A percentile compares a stretch with the other conserved stretches of the same genome.
Conservation (phyloP, 2,888 invertebrate genomes). For the Drosophila affinis region DNA sequence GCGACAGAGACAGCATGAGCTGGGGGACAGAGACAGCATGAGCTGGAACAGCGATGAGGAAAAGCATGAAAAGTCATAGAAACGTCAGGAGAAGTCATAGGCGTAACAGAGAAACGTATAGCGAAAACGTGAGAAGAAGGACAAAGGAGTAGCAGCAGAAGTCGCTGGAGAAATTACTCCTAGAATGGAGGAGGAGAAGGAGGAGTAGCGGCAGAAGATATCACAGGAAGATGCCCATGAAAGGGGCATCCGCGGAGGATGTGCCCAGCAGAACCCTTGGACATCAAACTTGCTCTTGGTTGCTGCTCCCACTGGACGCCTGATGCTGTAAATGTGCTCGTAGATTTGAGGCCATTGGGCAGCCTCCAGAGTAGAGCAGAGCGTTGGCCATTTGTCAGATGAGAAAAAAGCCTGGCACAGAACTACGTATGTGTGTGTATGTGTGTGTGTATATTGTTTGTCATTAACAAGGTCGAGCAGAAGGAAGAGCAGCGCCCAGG, state of each 20-base stretch:
- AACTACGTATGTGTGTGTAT: conserved; percentile 45
- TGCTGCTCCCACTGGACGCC: conserved; percentile 32
- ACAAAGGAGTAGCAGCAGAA: background rate
- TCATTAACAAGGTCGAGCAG: conserved; percentile 73
- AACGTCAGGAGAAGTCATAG: background rate
- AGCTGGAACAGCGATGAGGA: background rate
- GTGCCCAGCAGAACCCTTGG: background rate
- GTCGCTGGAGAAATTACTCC: too few species aligned
- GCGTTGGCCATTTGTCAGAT: conserved; percentile 56
- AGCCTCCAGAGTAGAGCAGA: conserved; percentile 23
- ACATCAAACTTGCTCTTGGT: background rate
- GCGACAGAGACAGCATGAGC: too few species aligned
- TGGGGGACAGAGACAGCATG: too few species aligned
- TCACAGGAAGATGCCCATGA: background rate
- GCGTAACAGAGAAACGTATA: background rate
- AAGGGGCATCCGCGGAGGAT: background rate
- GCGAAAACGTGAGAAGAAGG: background rate
- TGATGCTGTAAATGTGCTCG: conserved; percentile 60
- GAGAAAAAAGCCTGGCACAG: conserved; percentile 55
- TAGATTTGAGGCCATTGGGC: conserved; percentile 20
- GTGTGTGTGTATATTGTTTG: conserved; percentile 74
- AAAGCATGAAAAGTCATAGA: background rate
- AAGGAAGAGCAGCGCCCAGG: conserved; percentile 5
- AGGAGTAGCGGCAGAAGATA: background rate
- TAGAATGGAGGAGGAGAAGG: background rate